Evolutionary conservation across 2,797 vertebrate genomes (phyloP).

Genomic region (Harpagifer antarcticus): DNA sequence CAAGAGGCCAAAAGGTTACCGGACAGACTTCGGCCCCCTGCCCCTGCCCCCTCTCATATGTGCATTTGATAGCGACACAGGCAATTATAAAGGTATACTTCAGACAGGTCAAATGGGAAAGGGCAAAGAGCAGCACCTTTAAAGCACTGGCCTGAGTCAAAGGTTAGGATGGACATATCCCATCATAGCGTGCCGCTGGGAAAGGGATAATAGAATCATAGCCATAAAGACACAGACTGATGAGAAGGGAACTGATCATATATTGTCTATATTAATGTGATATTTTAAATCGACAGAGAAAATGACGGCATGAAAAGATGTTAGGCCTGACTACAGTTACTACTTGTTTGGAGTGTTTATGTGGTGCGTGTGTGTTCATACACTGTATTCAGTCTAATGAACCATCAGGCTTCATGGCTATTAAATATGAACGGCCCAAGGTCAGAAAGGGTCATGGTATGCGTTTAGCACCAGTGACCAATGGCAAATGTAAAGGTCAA

Average conservation of each 20-base stretch:
- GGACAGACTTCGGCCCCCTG: conserved; percentile 75
- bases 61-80: conserved; percentile 83
- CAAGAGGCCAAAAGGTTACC: conserved; percentile 84
- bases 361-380: conserved; percentile 13
- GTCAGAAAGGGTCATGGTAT: conserved; percentile 78
- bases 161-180: conserved; percentile 82
- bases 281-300: conserved; percentile 25
- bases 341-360: conserved; percentile 7
- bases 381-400: conserved; percentile 37
- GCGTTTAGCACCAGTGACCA: conserved; percentile 83
- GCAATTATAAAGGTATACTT: conserved; percentile 89
- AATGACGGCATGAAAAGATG: conserved; percentile 15
- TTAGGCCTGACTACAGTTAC: conserved; percentile 21
- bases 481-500: conserved; percentile 86
- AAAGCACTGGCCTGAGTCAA: conserved; percentile 84
- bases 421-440: conserved; percentile 84
- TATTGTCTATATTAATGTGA: conserved; percentile 24
- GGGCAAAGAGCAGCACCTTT: conserved; percentile 86
- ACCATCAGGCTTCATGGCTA: conserved; percentile 67
- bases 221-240: conserved; percentile 62
- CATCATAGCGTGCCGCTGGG: conserved; percentile 63
- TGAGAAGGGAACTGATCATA: conserved; percentile 35
- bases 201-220: conserved; percentile 67
- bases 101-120: conserved; percentile 86
- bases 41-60: conserved; percentile 80